Percentiles rank a stretch among this genome's conserved stretches.
These are phyloP conservation scores for Ichneumon xanthorius DNA, from an alignment of 2,888 invertebrate genomes.

Conservation along the genomic window DNA sequence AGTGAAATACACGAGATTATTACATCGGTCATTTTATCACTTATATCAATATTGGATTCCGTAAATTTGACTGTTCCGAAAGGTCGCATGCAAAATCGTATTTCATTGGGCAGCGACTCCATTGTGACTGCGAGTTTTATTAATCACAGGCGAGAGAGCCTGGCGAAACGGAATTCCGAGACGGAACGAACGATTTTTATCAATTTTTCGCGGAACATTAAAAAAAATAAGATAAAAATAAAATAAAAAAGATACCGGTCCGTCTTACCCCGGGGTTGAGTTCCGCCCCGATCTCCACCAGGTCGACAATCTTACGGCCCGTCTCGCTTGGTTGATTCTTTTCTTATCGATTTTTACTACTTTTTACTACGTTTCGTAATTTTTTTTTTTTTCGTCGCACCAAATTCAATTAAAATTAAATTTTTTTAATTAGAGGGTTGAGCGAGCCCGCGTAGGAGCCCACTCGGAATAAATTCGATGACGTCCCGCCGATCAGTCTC, in stretches of 20 bases:
- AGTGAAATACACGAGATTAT: constrained; percentile 15
- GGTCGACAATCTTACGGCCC: neutral
- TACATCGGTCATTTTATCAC: constrained; percentile 7
- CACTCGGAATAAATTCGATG: constrained; percentile 27
- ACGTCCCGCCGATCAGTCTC: neutral
- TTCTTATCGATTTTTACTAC: neutral
- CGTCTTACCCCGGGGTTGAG: neutral
- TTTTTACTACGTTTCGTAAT: neutral
- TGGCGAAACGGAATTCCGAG: neutral
- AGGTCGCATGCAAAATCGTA: neutral
- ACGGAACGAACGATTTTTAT: neutral
- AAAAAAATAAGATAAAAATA: too few species aligned
- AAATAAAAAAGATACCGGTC: too few species aligned
- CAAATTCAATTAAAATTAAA: neutral
- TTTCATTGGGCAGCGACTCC: neutral
- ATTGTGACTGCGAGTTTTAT: neutral
- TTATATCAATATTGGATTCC: neutral
- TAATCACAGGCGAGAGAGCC: neutral
- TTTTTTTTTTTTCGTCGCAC: neutral
- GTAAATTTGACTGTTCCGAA: neutral
- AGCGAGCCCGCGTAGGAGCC: neutral
- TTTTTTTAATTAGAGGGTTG: neutral
- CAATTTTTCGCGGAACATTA: neutral
- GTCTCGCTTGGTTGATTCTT: neutral
- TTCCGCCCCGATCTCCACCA: neutral